Evolutionary conservation across 2,888 invertebrate species (phyloP), one percentile per base, ranked within the genome.

Genomic region (Luperina nickerlii): DNA sequence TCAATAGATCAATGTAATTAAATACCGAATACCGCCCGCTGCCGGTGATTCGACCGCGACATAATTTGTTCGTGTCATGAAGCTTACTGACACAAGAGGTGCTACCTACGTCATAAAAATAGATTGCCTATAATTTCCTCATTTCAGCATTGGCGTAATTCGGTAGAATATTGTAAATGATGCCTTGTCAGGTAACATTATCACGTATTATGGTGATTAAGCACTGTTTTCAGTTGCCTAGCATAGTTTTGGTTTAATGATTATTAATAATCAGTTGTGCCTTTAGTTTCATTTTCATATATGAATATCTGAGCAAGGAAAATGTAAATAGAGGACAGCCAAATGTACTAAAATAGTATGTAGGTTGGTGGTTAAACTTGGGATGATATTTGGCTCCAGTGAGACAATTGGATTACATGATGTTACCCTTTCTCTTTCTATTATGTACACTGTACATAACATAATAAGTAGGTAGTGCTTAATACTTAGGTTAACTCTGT

Each of bases 1-100:
- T 88, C 82, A 80, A 87, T 86, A 88, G 77, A 76, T 82, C 74
- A 83, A 82, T 71, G 80, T 72, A 80, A 88, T 82, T 88, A 81
- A 83, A 87, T 72, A 76, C 73, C 76, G 65, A 81, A 78, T 13
- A 51, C 27, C 45, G 72, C 42, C 54, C 81, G 51, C 57, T 54
- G 48, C 8, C 69, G 51, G 70, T 68, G 74, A 78, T 79, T 83
- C 67, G 70, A 67, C 69, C 70, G 60, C 79, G 77, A 38, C 79
- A 83, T 67, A 72, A 79, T 83, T 79, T 70, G 76, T 79, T 72
- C 63, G 76, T 74, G 73, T 65, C 68, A 85, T 45, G 45, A 65
- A 65, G 67, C 70, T 84, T 67, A 68, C 42, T 67, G 75, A 76
- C n/a, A 76, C 38, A 76, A 76, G 75, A 74, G 57, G 57, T 70